phyloP scores from a whole-genome alignment of 2,888 invertebrate genomes.

The Petrophora chlorosata region DNA sequence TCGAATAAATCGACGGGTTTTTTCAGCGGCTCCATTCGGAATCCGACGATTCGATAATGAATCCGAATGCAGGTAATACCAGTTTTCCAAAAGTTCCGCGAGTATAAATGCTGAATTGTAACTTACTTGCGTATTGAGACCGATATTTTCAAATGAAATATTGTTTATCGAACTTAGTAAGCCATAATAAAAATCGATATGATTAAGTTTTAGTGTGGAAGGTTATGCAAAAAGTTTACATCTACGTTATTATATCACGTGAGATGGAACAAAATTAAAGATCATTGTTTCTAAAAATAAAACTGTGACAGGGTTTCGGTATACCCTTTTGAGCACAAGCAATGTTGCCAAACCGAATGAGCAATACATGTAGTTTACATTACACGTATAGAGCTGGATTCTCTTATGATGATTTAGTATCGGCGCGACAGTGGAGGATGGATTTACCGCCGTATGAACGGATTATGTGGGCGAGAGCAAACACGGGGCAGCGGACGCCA shows the following conservation, averaged over 20 bases:
- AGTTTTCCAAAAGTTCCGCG: constrained; percentile 44
- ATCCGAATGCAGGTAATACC: constrained; percentile 63
- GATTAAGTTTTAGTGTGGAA: neutral
- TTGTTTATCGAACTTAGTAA: constrained; percentile 31
- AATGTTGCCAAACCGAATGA: constrained; percentile 60
- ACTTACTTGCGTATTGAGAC: constrained; percentile 42
- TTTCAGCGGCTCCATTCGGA: constrained; percentile 63
- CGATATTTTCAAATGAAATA: constrained; percentile 43
- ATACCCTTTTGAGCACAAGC: constrained; percentile 15
- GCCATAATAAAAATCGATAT: neutral
- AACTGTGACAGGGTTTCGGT: neutral
- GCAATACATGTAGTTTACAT: constrained; percentile 50
- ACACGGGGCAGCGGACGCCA: constrained; percentile 80
- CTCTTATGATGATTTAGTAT: constrained; percentile 83
- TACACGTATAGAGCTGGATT: constrained; percentile 65
- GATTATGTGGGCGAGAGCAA: constrained; percentile 84
- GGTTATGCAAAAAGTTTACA: no score
- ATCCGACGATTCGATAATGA: constrained; percentile 69
- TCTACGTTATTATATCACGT: no score
- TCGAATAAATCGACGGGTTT: constrained; percentile 68
- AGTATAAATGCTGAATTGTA: constrained; percentile 41
- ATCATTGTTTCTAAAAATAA: no score
- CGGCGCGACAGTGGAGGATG: constrained; percentile 77
- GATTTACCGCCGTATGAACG: constrained; percentile 82
- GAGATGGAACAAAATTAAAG: no score